A percentile compares a stretch with the other conserved stretches of the same genome.
Evolutionary conservation across 2,797 vertebrate species (phyloP).

Genomic region (Philypnodon macrostomus): DNA sequence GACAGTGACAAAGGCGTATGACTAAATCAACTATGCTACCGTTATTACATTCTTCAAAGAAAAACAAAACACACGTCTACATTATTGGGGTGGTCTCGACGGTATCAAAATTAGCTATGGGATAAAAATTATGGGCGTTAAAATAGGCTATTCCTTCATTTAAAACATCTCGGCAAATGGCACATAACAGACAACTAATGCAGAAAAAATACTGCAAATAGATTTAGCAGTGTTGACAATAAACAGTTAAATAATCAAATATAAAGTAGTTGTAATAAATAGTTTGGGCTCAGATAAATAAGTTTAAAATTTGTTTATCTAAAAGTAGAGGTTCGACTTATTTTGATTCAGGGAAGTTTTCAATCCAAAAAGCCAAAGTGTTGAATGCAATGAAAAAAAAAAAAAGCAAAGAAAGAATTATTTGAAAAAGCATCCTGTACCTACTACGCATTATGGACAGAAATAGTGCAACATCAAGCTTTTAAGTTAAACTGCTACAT

Average conservation of each 20-base stretch:
- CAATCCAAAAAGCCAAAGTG: slow-evolving; percentile 20
- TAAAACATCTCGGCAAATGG: slow-evolving; percentile 22
- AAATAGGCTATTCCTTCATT: slow-evolving; percentile 53
- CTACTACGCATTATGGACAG: slow-evolving; percentile 59
- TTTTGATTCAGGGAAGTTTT: background rate
- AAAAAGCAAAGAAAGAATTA: slow-evolving; percentile 35
- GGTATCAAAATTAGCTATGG: background rate
- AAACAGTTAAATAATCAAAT: background rate
- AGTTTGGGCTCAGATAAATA: slow-evolving; percentile 8
- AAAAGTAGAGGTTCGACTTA: no score
- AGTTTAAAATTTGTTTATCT: no score
- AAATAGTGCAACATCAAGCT: slow-evolving; percentile 83
- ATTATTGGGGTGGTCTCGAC: slow-evolving; percentile 16
- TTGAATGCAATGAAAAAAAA: slow-evolving; percentile 25
- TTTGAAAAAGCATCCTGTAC: slow-evolving; percentile 48
- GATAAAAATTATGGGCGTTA: no score
- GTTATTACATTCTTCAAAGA: slow-evolving; percentile 16
- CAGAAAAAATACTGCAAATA: slow-evolving; percentile 14
- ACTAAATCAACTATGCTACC: slow-evolving; percentile 7
- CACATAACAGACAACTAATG: slow-evolving; percentile 14
- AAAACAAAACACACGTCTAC: slow-evolving; percentile 38
- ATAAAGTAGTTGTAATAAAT: slow-evolving; percentile 3
- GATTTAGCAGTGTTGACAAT: slow-evolving; percentile 15
- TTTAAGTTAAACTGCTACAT: slow-evolving; percentile 82
- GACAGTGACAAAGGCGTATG: slow-evolving; percentile 49